Conservation (phyloP, 2,113 vertebrate species). For the Antennarius striatus region DNA sequence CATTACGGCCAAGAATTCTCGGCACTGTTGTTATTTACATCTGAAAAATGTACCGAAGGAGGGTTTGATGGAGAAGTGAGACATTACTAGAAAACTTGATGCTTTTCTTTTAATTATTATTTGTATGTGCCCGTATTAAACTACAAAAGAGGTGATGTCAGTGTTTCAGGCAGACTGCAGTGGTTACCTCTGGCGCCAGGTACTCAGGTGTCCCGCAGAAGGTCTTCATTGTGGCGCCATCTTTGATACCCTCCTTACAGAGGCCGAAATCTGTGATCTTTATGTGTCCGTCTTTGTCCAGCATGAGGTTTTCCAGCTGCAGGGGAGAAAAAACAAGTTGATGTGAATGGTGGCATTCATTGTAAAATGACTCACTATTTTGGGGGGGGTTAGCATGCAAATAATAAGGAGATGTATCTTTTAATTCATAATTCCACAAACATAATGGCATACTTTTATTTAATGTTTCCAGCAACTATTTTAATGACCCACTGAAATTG, state of each 20-base stretch:
- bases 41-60: no score
- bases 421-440: no score
- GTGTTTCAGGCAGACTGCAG: neutral
- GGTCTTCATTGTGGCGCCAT: slow-evolving; percentile 94
- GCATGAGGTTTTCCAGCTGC: slow-evolving; percentile 95
- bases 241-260: slow-evolving; percentile 93
- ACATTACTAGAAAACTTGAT: neutral
- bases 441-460: no score
- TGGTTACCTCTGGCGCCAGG: slow-evolving; percentile 89
- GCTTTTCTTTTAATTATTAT: neutral
- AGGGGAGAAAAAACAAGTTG: neutral
- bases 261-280: slow-evolving; percentile 96
- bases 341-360: no score
- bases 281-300: slow-evolving; percentile 95
- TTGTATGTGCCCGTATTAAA: neutral
- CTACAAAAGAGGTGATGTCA: no score
- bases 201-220: slow-evolving; percentile 96
- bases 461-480: no score
- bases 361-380: neutral
- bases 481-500: no score
- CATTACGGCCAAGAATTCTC: no score
- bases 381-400: no score
- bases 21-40: no score
- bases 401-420: no score
- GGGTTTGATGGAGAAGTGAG: no score